Evolutionary conservation across 2,888 invertebrate genomes (phyloP).

Genomic region (Selenia dentaria): DNA sequence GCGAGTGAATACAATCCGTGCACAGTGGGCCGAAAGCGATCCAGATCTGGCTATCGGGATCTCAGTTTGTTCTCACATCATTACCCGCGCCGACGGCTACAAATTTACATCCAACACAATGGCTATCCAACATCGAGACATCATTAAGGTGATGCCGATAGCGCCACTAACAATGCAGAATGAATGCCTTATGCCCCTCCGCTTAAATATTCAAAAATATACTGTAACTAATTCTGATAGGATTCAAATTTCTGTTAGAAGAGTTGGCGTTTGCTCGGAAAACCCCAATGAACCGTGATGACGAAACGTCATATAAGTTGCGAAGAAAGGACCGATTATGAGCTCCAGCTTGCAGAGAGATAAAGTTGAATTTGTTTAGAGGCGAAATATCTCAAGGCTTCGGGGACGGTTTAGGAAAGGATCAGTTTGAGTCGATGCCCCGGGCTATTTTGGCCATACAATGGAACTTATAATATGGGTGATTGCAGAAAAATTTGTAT

Average conservation of each 20-base stretch:
- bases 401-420: slow-evolving; percentile 68
- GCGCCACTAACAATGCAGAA: slow-evolving; percentile 65
- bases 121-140: slow-evolving; percentile 85
- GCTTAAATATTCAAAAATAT: slow-evolving; percentile 45
- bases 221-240: slow-evolving; percentile 25
- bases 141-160: slow-evolving; percentile 85
- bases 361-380: slow-evolving; percentile 58
- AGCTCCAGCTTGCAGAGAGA: slow-evolving; percentile 48
- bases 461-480: slow-evolving; percentile 76
- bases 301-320: slow-evolving; percentile 78
- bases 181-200: slow-evolving; percentile 53
- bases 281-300: slow-evolving; percentile 45
- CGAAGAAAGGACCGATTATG: slow-evolving; percentile 59
- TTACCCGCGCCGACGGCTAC: slow-evolving; percentile 85
- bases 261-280: slow-evolving; percentile 55
- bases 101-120: slow-evolving; percentile 85
- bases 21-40: slow-evolving; percentile 74
- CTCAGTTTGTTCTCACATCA: slow-evolving; percentile 85
- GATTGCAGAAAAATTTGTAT: slow-evolving; percentile 73
- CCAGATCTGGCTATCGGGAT: slow-evolving; percentile 81
- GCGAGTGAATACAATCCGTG: slow-evolving; percentile 64
- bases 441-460: slow-evolving; percentile 73
- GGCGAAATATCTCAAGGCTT: slow-evolving; percentile 45
- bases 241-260: slow-evolving; percentile 36
- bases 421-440: slow-evolving; percentile 71